phyloP scores from a whole-genome alignment of 2,888 invertebrate species.

The Tachystola acroxantha region DNA sequence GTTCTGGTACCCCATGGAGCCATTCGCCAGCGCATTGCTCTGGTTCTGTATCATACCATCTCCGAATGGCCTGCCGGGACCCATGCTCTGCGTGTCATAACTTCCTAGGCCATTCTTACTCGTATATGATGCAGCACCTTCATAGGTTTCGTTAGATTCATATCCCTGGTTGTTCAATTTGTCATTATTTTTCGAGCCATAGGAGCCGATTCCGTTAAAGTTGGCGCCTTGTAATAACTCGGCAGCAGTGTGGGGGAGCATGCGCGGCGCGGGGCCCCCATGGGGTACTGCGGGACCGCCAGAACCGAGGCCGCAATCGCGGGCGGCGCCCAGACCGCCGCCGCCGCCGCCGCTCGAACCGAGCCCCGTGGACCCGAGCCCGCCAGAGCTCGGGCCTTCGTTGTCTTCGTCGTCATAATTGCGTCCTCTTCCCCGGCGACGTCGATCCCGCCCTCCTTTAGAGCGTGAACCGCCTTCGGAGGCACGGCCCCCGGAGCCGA shows the following conservation, averaged over 20 bases:
- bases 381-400: constrained; percentile 36
- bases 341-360: constrained; percentile 24
- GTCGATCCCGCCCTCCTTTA: constrained; percentile 52
- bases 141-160: constrained; percentile 34
- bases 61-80: constrained; percentile 52
- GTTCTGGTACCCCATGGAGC: constrained; percentile 71
- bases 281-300: constrained; percentile 68
- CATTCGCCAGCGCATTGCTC: constrained; percentile 56
- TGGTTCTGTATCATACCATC: constrained; percentile 41
- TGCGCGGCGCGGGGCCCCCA: constrained; percentile 67
- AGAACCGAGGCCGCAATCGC: constrained; percentile 44
- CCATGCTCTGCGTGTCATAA: constrained; percentile 52
- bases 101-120: constrained; percentile 41
- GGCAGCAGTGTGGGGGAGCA: constrained; percentile 53
- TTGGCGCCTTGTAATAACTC: constrained; percentile 57
- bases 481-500: constrained; percentile 28
- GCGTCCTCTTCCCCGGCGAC: constrained; percentile 66
- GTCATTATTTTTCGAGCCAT: constrained; percentile 52
- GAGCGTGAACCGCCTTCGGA: constrained; percentile 32
- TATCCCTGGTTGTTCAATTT: constrained; percentile 26
- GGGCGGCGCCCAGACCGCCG: constrained; percentile 42
- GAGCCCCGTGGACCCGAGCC: constrained; percentile 41
- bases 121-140: constrained; percentile 29
- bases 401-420: constrained; percentile 48
- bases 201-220: constrained; percentile 69